A percentile compares a stretch with the other conserved stretches of the same genome.
Evolutionary conservation across 2,113 vertebrate genomes (phyloP).

Genomic region (Carassius gibelio): DNA sequence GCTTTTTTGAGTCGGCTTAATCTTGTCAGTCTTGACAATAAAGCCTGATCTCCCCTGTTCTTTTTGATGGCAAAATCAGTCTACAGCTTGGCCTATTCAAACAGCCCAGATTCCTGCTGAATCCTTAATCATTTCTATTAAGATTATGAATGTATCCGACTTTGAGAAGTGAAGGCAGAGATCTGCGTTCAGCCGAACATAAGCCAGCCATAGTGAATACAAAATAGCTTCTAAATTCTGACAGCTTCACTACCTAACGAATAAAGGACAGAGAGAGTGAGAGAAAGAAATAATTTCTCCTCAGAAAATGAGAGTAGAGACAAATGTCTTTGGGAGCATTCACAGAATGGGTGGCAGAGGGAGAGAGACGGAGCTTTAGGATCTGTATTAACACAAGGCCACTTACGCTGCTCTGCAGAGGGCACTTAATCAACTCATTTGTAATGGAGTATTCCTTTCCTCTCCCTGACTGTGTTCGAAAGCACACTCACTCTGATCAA

Average conservation of each 20-base stretch:
- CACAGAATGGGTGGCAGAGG: constrained; percentile 52
- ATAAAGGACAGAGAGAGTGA: constrained; percentile 54
- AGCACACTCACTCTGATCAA: constrained; percentile 58
- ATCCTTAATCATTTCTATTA: constrained; percentile 73
- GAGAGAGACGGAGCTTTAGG: constrained; percentile 57
- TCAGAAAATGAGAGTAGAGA: constrained; percentile 66
- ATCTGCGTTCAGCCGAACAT: constrained; percentile 72
- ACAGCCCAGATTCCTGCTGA: constrained; percentile 61
- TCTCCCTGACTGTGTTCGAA: constrained; percentile 58
- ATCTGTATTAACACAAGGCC: constrained; percentile 70
- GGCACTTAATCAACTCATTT: constrained; percentile 74
- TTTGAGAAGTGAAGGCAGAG: constrained; percentile 67
- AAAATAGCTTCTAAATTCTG: constrained; percentile 68
- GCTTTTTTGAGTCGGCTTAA: constrained; percentile 72
- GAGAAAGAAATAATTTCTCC: constrained; percentile 64
- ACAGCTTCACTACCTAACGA: constrained; percentile 61
- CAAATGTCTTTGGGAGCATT: constrained; percentile 70
- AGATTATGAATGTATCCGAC: constrained; percentile 69
- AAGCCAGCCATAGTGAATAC: constrained; percentile 68
- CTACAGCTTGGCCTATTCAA: constrained; percentile 71
- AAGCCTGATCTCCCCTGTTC: constrained; percentile 74
- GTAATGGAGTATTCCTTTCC: constrained; percentile 70
- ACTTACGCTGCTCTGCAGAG: constrained; percentile 69
- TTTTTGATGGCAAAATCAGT: constrained; percentile 65
- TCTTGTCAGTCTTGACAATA: constrained; percentile 77